phyloP scores from a whole-genome alignment of 2,888 invertebrate genomes.

The Sarcophaga variegata region DNA sequence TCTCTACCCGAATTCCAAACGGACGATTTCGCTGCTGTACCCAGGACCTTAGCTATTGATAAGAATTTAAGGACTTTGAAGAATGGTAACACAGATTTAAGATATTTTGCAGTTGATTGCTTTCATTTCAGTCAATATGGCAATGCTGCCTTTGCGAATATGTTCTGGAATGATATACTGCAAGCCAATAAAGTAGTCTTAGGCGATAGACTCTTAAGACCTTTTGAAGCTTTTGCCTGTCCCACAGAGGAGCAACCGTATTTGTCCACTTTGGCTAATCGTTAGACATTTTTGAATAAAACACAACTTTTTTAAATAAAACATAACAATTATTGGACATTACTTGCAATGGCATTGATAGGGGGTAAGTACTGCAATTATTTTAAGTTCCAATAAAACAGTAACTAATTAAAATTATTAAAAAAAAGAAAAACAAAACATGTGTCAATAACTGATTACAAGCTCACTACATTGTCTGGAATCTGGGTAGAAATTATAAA shows the following conservation, averaged over 20 bases:
- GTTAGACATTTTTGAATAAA: slow-evolving; percentile 3
- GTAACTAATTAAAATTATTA: no score
- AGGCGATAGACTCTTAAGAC: slow-evolving; percentile 71
- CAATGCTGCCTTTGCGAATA: slow-evolving; percentile 83
- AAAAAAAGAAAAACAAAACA: no score
- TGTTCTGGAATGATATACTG: slow-evolving; percentile 84
- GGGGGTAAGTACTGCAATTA: no score
- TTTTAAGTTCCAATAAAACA: no score
- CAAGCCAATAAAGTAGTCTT: slow-evolving; percentile 80
- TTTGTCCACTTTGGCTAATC: slow-evolving; percentile 75
- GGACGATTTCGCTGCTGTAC: slow-evolving; percentile 84
- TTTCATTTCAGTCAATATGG: slow-evolving; percentile 85
- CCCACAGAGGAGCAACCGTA: slow-evolving; percentile 77
- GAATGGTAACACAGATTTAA: slow-evolving; percentile 82
- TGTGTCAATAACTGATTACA: no score
- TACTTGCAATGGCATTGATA: no score
- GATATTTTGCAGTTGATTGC: slow-evolving; percentile 84
- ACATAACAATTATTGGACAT: no score
- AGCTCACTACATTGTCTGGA: no score
- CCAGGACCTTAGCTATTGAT: slow-evolving; percentile 81
- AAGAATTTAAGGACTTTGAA: slow-evolving; percentile 76
- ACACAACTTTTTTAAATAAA: no score
- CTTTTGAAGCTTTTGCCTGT: slow-evolving; percentile 74
- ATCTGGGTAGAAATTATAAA: no score
- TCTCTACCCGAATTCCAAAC: slow-evolving; percentile 77